phyloP scores from a whole-genome alignment of 1,140 invertebrate genomes.

The Mactra quadrangularis region DNA sequence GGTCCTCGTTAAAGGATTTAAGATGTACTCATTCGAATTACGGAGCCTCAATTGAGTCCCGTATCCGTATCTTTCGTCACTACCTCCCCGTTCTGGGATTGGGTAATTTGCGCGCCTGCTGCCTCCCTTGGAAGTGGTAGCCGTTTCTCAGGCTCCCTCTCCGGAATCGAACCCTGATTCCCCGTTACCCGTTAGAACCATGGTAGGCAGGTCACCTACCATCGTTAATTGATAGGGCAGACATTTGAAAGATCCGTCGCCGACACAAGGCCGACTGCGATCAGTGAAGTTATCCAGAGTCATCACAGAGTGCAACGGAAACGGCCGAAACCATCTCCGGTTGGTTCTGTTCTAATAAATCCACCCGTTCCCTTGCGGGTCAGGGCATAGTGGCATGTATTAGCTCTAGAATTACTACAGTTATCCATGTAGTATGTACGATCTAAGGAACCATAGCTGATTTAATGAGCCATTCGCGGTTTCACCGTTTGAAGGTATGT shows the following conservation, averaged over 20 bases:
- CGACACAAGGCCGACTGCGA: conserved; percentile 62
- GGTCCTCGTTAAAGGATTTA: conserved; percentile 89
- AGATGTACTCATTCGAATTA: conserved; percentile 93
- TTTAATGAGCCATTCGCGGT: conserved; percentile 91
- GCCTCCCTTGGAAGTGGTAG: conserved; percentile 93
- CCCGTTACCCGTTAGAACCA: conserved; percentile 91
- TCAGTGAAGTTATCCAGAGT: conserved; percentile 90
- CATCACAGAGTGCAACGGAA: conserved; percentile 84
- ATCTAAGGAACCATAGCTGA: conserved; percentile 90
- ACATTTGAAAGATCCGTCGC: conserved; percentile 91
- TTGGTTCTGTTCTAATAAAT: conserved; percentile 88
- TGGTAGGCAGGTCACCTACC: conserved; percentile 91
- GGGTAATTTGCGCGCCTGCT: conserved; percentile 95
- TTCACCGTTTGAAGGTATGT: conserved; percentile 34
- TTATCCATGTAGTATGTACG: conserved; percentile 92
- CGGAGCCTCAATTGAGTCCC: conserved; percentile 89
- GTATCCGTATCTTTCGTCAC: conserved; percentile 95
- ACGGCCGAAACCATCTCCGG: conserved; percentile 26
- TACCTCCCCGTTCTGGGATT: conserved; percentile 90
- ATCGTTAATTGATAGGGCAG: conserved; percentile 89
- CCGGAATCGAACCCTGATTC: conserved; percentile 86
- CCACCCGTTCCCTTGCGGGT: conserved; percentile 82
- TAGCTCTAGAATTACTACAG: conserved; percentile 93
- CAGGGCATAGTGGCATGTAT: conserved; percentile 78
- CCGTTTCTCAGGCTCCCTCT: conserved; percentile 89